phyloP scores from a whole-genome alignment of 2,888 invertebrate species.

The Spialia ferax region DNA sequence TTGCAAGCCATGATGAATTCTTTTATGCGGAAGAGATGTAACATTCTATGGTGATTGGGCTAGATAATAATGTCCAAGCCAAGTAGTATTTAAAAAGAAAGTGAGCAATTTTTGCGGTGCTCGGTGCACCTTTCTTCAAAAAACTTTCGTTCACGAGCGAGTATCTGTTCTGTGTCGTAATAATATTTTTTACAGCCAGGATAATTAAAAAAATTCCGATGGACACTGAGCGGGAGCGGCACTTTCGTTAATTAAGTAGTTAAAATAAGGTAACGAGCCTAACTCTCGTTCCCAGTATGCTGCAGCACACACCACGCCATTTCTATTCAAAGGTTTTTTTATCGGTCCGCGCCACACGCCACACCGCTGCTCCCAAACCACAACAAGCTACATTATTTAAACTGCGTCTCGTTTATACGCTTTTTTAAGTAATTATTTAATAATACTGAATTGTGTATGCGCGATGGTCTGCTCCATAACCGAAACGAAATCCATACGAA shows the following conservation, averaged over 20 bases:
- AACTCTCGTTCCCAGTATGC: not conserved
- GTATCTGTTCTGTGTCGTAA: too few relatives aligned
- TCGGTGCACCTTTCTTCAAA: not conserved
- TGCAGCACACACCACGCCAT: not conserved
- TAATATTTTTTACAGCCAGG: not conserved
- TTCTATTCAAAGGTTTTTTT: not conserved
- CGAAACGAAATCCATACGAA: too few relatives aligned
- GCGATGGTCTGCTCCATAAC: too few relatives aligned
- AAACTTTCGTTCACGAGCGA: not conserved
- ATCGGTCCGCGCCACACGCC: conserved; percentile 4
- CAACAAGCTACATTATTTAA: not conserved
- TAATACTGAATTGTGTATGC: too few relatives aligned
- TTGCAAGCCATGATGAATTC: too few relatives aligned
- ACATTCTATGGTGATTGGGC: too few relatives aligned
- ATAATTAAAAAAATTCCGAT: not conserved
- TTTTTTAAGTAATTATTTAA: not conserved
- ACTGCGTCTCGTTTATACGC: not conserved
- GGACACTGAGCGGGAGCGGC: not conserved
- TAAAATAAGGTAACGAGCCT: not conserved
- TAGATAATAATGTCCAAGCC: too few relatives aligned
- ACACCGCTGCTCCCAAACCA: not conserved
- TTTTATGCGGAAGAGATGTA: too few relatives aligned
- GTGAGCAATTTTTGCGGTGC: not conserved
- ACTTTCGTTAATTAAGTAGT: conserved; percentile 1
- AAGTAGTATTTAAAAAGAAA: not conserved